Base-by-base conservation (phyloP, 2,797 vertebrate genomes). In the Pygocentrus nattereri region DNA sequence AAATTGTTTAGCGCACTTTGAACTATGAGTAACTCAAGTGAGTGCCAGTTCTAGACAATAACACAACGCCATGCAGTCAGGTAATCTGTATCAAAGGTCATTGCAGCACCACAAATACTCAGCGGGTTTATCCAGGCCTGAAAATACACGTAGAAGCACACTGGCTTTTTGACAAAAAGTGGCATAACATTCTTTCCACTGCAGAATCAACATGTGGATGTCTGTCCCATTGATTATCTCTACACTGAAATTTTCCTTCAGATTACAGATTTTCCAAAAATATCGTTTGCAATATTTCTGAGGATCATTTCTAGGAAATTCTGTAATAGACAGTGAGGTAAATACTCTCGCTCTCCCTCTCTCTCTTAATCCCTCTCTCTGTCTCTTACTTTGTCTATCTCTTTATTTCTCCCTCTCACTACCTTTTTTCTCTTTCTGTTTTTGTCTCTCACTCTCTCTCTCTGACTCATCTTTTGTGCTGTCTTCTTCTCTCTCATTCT, bases 1-100 rank as follows among this genome's bases (percentile, higher is more conserved):
- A 84, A 86, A 85, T 83, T 80, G 76, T 86, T 86, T 84, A 83
- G 72, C 30, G 85, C 6, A 85, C 87, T 86, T 88, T 88, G 83
- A 59, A 81, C 85, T 73, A 74, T 82, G 64, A 2, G 73, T 72
- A 83, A 83, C n/a, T 80, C n/a, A 47, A 77, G 50, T 1, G 18
- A 16, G 72, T 67, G 78, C 56, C 78, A 72, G 75, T 47, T 58
- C 27, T 21, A 58, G 69, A 81, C 68, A 75, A 79, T 83, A 80
- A 87, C 80, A 41, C 56, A 74, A 34, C 67, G 72, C 78, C 8
- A 11, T 78, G 80, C 25, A 85, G 74, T 67, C 83, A 65, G 27
- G 68, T 41, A 79, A 81, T 83, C 62, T 79, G 76, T 83, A 30
- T 77, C 78, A 85, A 84, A 87, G 81, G 82, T 87, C 87, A 85